phyloP scores from a whole-genome alignment of 53 echinoderm and acorn worm genomes.

The Holothuria scabra region DNA sequence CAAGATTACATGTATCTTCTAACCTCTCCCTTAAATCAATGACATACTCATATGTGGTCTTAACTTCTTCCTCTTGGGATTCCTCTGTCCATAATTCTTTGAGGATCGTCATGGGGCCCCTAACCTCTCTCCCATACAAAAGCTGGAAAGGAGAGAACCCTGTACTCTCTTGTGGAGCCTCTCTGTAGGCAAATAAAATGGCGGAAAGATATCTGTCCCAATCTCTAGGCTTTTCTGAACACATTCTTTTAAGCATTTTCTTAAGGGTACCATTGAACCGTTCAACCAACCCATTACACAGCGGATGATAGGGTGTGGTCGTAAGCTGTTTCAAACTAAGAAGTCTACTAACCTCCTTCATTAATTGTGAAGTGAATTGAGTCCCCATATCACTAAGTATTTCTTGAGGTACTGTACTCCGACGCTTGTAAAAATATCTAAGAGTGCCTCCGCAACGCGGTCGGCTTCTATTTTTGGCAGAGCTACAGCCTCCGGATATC shows the following conservation, averaged over 20 bases:
- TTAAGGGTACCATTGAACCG: constrained; percentile 22
- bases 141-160: background rate
- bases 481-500: background rate
- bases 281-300: constrained; percentile 21
- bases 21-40: background rate
- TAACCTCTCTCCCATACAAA: background rate
- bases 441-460: background rate
- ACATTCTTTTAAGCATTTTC: too few species aligned
- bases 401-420: background rate
- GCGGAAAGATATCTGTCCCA: background rate
- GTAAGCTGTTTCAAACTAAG: constrained; percentile 3
- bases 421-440: background rate
- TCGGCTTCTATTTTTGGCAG: too few species aligned
- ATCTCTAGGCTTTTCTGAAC: background rate
- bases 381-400: background rate
- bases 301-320: constrained; percentile 18
- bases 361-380: background rate
- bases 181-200: background rate
- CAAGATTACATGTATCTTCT: background rate
- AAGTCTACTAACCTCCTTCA: background rate
- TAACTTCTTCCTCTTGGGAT: background rate
- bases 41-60: constrained; percentile 1
- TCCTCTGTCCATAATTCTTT: background rate
- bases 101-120: constrained; percentile 9
- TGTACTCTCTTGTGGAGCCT: background rate